These are phyloP conservation scores for Globia sparganii DNA, from an alignment of 2,888 invertebrate genomes.

Conservation along the genomic window DNA sequence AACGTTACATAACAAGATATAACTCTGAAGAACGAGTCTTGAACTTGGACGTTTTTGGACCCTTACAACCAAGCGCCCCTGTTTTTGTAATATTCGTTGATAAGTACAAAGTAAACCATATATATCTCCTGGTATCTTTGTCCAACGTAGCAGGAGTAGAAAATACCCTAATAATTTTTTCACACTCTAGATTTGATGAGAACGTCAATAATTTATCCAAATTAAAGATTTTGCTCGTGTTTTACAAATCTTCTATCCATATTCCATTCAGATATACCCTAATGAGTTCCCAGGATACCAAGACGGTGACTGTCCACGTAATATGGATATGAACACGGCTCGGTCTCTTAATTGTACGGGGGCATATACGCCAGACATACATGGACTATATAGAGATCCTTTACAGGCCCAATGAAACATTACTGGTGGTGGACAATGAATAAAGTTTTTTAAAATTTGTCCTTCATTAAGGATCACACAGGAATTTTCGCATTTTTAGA, in stretches of 20 bases:
- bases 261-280: constrained; percentile 75
- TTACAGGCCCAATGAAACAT: constrained; percentile 73
- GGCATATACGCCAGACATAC: constrained; percentile 71
- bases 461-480: constrained; percentile 63
- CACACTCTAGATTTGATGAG: constrained; percentile 76
- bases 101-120: constrained; percentile 69
- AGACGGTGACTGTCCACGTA: constrained; percentile 69
- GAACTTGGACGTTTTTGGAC: constrained; percentile 72
- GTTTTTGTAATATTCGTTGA: constrained; percentile 75
- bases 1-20: constrained; percentile 38
- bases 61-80: constrained; percentile 68
- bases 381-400: constrained; percentile 75
- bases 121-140: constrained; percentile 75
- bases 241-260: constrained; percentile 80
- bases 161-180: constrained; percentile 77
- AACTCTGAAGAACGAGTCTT: constrained; percentile 61
- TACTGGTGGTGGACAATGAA: constrained; percentile 85
- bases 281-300: constrained; percentile 74
- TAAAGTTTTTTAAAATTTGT: constrained; percentile 76
- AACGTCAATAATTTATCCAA: constrained; percentile 70
- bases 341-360: constrained; percentile 72
- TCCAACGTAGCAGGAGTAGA: constrained; percentile 75
- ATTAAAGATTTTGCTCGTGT: constrained; percentile 78
- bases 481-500: constrained; percentile 77
- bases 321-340: constrained; percentile 66